Conservation (phyloP, 2,888 invertebrate genomes). For the Hirtodrosophila confusa region DNA sequence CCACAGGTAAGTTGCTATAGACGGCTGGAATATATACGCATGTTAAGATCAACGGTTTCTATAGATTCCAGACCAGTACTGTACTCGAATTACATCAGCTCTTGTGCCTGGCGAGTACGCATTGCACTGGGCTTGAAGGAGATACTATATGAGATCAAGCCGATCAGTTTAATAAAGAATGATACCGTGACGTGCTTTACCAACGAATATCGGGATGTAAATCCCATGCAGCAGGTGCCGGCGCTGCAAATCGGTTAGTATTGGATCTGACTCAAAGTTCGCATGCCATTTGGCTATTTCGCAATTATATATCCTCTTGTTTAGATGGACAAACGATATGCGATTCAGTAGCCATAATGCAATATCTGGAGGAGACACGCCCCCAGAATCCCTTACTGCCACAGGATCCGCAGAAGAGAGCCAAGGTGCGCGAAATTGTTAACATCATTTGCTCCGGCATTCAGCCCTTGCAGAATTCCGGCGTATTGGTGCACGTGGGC, state of each 20-base stretch:
- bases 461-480: conserved; percentile 97
- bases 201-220: conserved; percentile 93
- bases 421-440: conserved; percentile 95
- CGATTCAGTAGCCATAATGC: conserved; percentile 94
- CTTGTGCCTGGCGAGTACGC: conserved; percentile 96
- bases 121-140: conserved; percentile 96
- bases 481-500: conserved; percentile 92
- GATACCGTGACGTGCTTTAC: conserved; percentile 91
- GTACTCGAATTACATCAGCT: conserved; percentile 96
- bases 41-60: background rate
- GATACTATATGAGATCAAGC: conserved; percentile 95
- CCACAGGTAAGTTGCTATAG: background rate
- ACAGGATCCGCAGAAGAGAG: conserved; percentile 92
- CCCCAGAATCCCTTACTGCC: conserved; percentile 94
- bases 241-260: conserved; percentile 91
- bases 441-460: conserved; percentile 97
- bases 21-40: background rate
- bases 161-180: conserved; percentile 91
- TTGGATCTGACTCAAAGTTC: rapidly evolving
- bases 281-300: rapidly evolving
- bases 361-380: conserved; percentile 96
- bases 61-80: conserved; percentile 87
- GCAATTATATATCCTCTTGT: no score
- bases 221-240: conserved; percentile 98
- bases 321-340: conserved; percentile 89